These are phyloP conservation scores for Stichopus horrens DNA, from an alignment of 53 echinoderm and acorn worm species.

Conservation along the genomic window DNA sequence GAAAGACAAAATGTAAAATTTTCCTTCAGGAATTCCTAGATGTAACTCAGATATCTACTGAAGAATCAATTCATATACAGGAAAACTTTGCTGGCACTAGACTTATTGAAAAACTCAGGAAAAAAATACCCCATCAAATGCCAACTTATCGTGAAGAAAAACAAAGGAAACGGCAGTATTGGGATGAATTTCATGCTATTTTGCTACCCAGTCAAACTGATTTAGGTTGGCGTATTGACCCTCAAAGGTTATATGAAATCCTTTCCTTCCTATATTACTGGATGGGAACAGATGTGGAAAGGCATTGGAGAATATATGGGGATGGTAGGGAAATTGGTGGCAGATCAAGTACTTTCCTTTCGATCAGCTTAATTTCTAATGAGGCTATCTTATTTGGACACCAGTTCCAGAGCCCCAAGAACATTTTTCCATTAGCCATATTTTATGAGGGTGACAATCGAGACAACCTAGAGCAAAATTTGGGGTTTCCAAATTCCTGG, in stretches of 20 bases:
- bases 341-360: constrained; percentile 13
- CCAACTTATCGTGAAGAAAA: constrained; percentile 25
- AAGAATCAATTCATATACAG: not conserved
- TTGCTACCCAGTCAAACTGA: not conserved
- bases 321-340: constrained; percentile 26
- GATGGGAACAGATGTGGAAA: not conserved
- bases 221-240: constrained; percentile 7
- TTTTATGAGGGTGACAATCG: constrained; percentile 73
- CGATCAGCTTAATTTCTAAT: not conserved
- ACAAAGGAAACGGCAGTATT: constrained; percentile 18
- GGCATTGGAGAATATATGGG: not conserved
- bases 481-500: not conserved
- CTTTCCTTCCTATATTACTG: not conserved
- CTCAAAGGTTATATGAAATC: constrained; percentile 36
- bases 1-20: not conserved
- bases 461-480: constrained; percentile 63
- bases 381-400: not conserved
- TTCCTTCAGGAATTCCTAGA: not conserved
- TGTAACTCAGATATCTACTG: not conserved
- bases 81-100: not conserved
- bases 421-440: constrained; percentile 60
- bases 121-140: not conserved
- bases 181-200: constrained; percentile 31
- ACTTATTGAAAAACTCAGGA: not conserved
- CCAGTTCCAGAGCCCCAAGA: not conserved